These are phyloP conservation scores for Scopus umbretta DNA, from an alignment of 2,113 vertebrate species.

Conservation along the genomic window DNA sequence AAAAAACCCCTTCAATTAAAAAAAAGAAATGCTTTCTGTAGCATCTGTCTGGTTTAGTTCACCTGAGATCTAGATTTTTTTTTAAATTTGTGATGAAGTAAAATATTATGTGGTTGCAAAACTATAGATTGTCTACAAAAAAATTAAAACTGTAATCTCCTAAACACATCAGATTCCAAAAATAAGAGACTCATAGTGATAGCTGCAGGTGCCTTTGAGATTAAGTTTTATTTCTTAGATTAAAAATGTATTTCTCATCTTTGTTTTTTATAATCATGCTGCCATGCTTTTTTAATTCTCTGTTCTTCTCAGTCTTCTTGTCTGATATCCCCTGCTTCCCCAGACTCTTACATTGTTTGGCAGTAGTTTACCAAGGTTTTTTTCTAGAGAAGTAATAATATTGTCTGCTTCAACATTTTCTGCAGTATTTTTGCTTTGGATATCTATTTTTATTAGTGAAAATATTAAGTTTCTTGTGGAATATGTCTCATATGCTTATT, in stretches of 20 bases:
- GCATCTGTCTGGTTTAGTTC: neutral
- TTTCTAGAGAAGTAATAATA: neutral
- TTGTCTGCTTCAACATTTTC: neutral
- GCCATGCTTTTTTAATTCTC: neutral
- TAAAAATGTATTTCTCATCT: neutral
- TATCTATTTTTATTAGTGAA: neutral
- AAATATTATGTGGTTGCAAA: neutral
- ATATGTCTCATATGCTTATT: neutral
- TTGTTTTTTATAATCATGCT: neutral
- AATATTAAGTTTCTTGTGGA: neutral
- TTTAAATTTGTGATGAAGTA: neutral
- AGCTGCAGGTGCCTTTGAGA: neutral
- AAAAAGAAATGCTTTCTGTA: neutral
- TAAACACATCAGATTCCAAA: neutral
- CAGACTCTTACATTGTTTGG: neutral
- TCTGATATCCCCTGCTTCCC: neutral
- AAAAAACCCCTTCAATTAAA: neutral
- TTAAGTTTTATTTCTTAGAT: neutral
- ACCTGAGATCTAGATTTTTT: neutral
- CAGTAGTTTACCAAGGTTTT: neutral
- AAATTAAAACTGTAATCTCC: neutral
- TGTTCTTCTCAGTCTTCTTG: neutral
- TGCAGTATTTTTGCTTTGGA: neutral
- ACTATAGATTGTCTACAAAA: neutral
- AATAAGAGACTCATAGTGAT: rapidly evolving